phyloP scores from a whole-genome alignment of 2,113 vertebrate genomes.

The Sigmodon hispidus region DNA sequence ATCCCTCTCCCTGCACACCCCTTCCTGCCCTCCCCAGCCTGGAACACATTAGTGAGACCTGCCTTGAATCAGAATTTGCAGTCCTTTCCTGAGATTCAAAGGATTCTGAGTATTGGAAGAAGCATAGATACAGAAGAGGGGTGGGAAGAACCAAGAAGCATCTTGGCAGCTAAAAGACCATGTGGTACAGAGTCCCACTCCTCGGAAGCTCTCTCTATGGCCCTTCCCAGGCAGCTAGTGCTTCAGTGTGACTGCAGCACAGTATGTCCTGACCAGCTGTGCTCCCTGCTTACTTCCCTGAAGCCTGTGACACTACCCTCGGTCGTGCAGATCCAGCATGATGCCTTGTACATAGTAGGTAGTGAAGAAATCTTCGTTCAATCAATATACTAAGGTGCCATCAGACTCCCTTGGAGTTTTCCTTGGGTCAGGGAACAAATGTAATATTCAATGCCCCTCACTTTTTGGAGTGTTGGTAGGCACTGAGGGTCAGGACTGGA shows the following conservation, averaged over 20 bases:
- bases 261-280: not conserved
- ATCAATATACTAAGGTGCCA: not conserved
- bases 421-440: not conserved
- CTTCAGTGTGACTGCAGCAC: not conserved
- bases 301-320: not conserved
- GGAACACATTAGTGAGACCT: not conserved
- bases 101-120: not conserved
- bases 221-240: not conserved
- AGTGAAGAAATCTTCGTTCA: not conserved
- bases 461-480: not conserved
- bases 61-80: not conserved
- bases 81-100: not conserved
- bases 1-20: not conserved
- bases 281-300: too few relatives aligned
- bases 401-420: not conserved
- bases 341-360: not conserved
- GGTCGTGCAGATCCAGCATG: not conserved
- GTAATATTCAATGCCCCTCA: not conserved
- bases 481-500: not conserved
- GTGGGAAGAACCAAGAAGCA: not conserved
- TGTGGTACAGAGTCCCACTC: not conserved
- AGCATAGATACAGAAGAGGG: too few relatives aligned
- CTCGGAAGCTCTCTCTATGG: not conserved
- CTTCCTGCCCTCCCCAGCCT: not conserved
- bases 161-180: not conserved